Evolutionary conservation across 1,140 invertebrate genomes (phyloP).

Genomic region (Meloidogyne floridensis): DNA sequence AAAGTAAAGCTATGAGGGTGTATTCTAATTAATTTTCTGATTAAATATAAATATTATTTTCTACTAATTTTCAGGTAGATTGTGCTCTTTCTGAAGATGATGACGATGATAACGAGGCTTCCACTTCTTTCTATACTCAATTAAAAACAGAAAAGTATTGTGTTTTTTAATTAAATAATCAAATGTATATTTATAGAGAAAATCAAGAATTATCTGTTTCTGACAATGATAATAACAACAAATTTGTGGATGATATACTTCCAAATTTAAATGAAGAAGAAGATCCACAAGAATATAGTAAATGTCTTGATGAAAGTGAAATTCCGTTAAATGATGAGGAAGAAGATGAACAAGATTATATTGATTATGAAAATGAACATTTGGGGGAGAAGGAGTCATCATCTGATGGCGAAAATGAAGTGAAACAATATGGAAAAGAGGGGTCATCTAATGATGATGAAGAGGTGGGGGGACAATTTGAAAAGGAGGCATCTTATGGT

Average conservation of each 20-base stretch:
- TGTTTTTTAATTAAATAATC: no score
- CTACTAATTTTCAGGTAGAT: slow-evolving; percentile 25
- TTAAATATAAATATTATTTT: neutral
- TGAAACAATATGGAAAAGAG: slow-evolving; percentile 2
- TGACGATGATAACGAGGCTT: slow-evolving; percentile 2
- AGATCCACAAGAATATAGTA: neutral
- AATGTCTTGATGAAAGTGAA: neutral
- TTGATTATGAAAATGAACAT: slow-evolving; percentile 4
- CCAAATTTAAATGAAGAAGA: slow-evolving; percentile 9
- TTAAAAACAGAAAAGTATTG: neutral
- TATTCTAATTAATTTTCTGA: no score
- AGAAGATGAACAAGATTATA: neutral
- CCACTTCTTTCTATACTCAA: neutral
- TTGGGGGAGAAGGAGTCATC: slow-evolving; percentile 55
- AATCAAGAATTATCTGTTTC: neutral
- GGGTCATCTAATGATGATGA: slow-evolving; percentile 65
- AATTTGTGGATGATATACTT: neutral
- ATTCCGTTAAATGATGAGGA: neutral
- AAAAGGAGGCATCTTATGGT: slow-evolving; percentile 65
- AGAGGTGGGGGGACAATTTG: neutral
- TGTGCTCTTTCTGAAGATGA: slow-evolving; percentile 27
- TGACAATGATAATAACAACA: neutral
- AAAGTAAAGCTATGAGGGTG: no score
- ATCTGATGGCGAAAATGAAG: slow-evolving; percentile 49
- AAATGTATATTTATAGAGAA: neutral